Conservation (phyloP, 1,140 invertebrate species). For the Drosophila melanica region DNA sequence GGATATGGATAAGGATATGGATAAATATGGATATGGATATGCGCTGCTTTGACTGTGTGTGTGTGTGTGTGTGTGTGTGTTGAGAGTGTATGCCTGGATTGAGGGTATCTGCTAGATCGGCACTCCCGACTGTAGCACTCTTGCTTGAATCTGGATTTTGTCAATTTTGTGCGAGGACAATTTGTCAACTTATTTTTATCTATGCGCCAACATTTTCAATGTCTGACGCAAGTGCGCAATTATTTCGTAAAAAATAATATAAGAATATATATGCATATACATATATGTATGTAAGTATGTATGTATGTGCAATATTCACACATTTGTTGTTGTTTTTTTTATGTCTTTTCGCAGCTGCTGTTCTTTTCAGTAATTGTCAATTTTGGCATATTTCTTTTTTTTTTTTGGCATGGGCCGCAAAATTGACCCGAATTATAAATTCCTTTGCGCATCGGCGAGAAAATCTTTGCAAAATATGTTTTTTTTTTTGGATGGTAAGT, state of each 20-base stretch:
- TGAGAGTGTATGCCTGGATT: too few relatives aligned
- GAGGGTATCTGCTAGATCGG: too few relatives aligned
- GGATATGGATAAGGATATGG: too few relatives aligned
- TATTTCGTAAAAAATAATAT: constrained; percentile 53
- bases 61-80: too few relatives aligned
- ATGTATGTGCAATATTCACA: constrained; percentile 6
- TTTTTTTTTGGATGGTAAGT: constrained; percentile 13
- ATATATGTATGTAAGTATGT: constrained; percentile 7
- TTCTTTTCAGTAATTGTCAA: constrained; percentile 56
- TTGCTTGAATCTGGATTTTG: constrained; percentile 10
- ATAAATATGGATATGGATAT: too few relatives aligned
- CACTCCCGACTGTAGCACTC: too few relatives aligned
- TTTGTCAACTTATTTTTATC: constrained; percentile 57
- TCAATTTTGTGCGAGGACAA: constrained; percentile 43
- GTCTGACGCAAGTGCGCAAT: constrained; percentile 64
- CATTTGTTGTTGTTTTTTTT: constrained; percentile 23
- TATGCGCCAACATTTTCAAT: constrained; percentile 22
- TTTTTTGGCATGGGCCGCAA: constrained; percentile 30
- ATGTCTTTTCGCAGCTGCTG: constrained; percentile 36
- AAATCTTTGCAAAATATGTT: constrained; percentile 27
- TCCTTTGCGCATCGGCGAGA: constrained; percentile 22
- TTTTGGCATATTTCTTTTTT: constrained; percentile 44
- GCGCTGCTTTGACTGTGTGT: too few relatives aligned
- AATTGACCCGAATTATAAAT: constrained; percentile 70
- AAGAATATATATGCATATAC: constrained; percentile 23